A percentile compares a stretch with the other conserved stretches of the same genome.
Conservation (phyloP, 2,113 vertebrate species). For the Tyrannus savana region DNA sequence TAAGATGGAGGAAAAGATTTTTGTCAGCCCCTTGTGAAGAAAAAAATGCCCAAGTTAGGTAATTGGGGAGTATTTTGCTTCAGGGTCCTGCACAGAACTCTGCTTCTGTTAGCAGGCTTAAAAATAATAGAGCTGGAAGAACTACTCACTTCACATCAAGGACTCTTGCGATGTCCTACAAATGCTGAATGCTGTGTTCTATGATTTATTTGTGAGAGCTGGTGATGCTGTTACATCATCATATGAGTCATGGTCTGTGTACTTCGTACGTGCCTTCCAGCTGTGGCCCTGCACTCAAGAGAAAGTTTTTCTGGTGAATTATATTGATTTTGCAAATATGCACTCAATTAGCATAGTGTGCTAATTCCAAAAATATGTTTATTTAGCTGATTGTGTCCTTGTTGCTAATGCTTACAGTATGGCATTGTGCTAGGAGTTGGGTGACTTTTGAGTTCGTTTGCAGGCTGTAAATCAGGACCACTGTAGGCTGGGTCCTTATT, state of each 20-base stretch:
- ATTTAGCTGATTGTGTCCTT: neutral
- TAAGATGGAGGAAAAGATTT: neutral
- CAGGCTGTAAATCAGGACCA: neutral
- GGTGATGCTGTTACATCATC: neutral
- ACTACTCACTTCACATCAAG: neutral
- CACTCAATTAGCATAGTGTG: neutral
- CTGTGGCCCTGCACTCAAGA: neutral
- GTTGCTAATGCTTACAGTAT: neutral
- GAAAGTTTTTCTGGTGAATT: neutral
- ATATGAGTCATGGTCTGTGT: neutral
- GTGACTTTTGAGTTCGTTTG: neutral
- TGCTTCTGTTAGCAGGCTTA: neutral
- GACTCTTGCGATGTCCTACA: neutral
- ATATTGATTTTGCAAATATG: neutral
- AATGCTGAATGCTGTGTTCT: neutral
- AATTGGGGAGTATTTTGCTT: neutral
- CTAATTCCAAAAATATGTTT: neutral
- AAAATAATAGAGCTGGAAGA: neutral
- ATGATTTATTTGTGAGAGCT: neutral
- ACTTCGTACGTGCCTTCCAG: neutral
- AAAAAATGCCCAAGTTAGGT: neutral
- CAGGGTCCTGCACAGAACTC: neutral
- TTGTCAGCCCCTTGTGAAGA: neutral
- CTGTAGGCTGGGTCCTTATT: neutral
- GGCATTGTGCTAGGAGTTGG: neutral